phyloP scores from a whole-genome alignment of 2,113 vertebrate species.

The Cebus imitator region DNA sequence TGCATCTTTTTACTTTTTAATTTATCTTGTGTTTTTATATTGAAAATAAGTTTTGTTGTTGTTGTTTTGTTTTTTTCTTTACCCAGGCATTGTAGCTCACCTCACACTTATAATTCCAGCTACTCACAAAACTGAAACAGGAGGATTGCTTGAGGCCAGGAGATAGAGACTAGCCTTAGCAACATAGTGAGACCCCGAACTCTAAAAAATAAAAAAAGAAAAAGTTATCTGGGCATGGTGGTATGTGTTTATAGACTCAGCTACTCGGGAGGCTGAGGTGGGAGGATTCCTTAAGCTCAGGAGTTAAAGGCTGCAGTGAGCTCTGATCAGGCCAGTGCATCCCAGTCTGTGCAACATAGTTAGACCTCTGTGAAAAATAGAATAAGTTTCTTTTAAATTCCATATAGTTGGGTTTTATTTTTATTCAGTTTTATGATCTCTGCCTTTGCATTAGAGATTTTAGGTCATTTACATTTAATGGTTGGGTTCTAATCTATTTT shows the following conservation, averaged over 20 bases:
- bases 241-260: background rate
- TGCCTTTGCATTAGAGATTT: background rate
- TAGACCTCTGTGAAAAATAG: background rate
- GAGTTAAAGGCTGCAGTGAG: background rate
- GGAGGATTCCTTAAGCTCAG: background rate
- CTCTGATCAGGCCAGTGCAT: background rate
- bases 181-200: background rate
- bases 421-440: background rate
- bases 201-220: background rate
- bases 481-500: background rate
- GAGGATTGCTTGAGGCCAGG: background rate
- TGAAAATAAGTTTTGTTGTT: background rate
- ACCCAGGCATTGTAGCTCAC: background rate
- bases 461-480: background rate
- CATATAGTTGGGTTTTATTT: slow-evolving; percentile 14
- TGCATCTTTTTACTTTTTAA: background rate
- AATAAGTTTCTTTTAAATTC: background rate
- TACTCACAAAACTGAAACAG: background rate
- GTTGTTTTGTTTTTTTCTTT: background rate
- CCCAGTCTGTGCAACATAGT: background rate
- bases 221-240: background rate
- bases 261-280: background rate
- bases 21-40: background rate
- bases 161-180: background rate
- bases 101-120: background rate